Evolutionary conservation across 2,888 invertebrate genomes (phyloP), one percentile per base, ranked within the genome.

Genomic region (Eugnorisma glareosa): DNA sequence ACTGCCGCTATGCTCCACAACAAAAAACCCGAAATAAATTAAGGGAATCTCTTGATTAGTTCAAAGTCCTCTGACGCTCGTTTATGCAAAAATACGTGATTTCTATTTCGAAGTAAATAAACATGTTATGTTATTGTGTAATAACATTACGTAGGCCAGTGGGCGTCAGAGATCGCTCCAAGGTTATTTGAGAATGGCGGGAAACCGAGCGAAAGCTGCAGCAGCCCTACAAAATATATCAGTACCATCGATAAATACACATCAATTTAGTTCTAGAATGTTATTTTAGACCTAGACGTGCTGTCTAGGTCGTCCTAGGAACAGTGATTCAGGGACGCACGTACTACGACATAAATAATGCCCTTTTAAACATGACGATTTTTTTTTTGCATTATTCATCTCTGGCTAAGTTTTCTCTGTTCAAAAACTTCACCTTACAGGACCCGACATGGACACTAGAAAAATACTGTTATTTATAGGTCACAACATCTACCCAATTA

Each of bases 171-270:
- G 83, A 91, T 90, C 89, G 86, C 87, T 83, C 84, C 96, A 96
- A 96, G 96, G 96, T 95, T 94, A 92, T 84, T 85, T 87, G 79
- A 88, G 86, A 91, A 92, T 94, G 94, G 94, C 95, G 95, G 94
- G 95, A 95, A 94, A 92, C 84, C 24, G 69, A 84, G 83, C 89
- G 90, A 92, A 89, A 90, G 89, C 89, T 81, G 45, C 84, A 87
- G 88, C 89, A 87, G 88, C 89, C 88, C 89, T 79, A 69, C 69
- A 77, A 75, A 78, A 76, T 59, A 76, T 79, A 82, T 71, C 61
- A 66, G 67, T 75, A 67, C 67, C 71, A 77, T 85, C 76, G 81
- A 76, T 72, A 78, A 76, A 77, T 78, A 84, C 72, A 79, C 67
- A 82, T 82, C 72, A 82, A 86, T 84, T 83, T 87, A 86, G 85